Conservation (phyloP, 2,888 invertebrate species). For the Pachycephus smyrnensis region DNA sequence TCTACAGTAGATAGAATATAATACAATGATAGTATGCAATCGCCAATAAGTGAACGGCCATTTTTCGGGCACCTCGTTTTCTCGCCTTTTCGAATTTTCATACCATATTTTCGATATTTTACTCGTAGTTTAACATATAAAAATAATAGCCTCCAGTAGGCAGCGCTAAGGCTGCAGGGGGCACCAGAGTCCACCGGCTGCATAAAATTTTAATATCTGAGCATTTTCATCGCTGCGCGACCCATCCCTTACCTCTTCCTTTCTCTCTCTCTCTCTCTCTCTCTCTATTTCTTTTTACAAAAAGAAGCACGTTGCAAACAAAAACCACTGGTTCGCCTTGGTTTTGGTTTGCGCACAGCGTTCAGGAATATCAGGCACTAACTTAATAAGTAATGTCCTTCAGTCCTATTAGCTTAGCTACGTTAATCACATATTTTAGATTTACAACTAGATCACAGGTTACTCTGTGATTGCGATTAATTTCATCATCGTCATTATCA, state of each 20-base stretch:
- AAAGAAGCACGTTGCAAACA: slow-evolving; percentile 16
- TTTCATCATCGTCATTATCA: slow-evolving; percentile 29
- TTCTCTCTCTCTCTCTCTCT: slow-evolving; percentile 16
- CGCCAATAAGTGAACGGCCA: background rate
- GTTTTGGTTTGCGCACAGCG: slow-evolving; percentile 6
- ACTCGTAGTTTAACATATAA: slow-evolving; percentile 40
- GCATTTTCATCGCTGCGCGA: slow-evolving; percentile 40
- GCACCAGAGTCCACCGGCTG: slow-evolving; percentile 41
- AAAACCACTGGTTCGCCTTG: slow-evolving; percentile 10
- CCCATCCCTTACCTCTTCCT: slow-evolving; percentile 7
- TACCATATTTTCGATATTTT: background rate
- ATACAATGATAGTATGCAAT: slow-evolving; percentile 13
- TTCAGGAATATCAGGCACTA: slow-evolving; percentile 41
- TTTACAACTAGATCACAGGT: slow-evolving; percentile 51
- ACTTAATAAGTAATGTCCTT: slow-evolving; percentile 52
- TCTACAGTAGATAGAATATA: slow-evolving; percentile 9
- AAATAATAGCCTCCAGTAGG: slow-evolving; percentile 63
- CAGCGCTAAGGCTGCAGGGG: slow-evolving; percentile 33
- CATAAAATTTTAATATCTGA: slow-evolving; percentile 46
- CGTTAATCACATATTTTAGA: slow-evolving; percentile 53
- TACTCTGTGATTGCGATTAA: slow-evolving; percentile 44
- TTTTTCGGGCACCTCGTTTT: background rate
- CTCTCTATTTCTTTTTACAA: slow-evolving; percentile 17
- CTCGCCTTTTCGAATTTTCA: background rate
- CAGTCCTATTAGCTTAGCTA: slow-evolving; percentile 59